Base-by-base conservation (phyloP, 2,113 vertebrate genomes). In the Hylia prasina region DNA sequence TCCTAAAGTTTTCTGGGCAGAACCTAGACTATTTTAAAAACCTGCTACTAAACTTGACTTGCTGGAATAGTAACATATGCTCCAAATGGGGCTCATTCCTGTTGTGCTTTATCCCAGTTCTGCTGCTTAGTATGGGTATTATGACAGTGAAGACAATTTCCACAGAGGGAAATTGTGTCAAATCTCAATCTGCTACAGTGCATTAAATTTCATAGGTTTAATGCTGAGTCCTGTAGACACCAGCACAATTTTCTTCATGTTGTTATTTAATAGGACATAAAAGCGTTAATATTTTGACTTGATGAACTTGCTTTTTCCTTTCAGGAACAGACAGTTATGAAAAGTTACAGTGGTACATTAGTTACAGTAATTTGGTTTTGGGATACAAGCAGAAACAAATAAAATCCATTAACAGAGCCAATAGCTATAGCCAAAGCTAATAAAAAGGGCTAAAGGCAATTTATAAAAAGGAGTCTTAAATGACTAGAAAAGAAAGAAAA, bases 221-320 rank as follows among this genome's bases (percentile, higher is more conserved):
- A 94, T 83, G 50, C 66, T 61, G 73, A 95, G 83, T 96, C 57
- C 45, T 77, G 50, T 64, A 96, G 77, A 96, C 82, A 96, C 89
- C 51, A 95, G 82, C 17, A 86, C 58, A 89, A 77, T 93, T 76
- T 95, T 63, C 80, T 90, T 66, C 88, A 64, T 82, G 66, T 92
- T 96, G 80, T 71, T 96, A 96, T 93, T 94, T 97, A 96, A 92
- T 47, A 95, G 92, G 86, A 96, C 87, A 94, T 90, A 97, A 92
- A 96, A 96, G 70, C 79, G 88, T 93, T 98, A 97, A 94, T 96
- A 98, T 97, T 98, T 97, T 96, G 86, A 97, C 86, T 97, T 81
- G 85, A 97, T 89, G 76, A 95, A 97, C 94, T 95, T 94, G 77
- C 69, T 96, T 92, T 93, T 92, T 88, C 75, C 91, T 95, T 95